Evolutionary conservation across 2,888 invertebrate species (phyloP), one percentile per base, ranked within the genome.

Genomic region (Zonitis immaculata): DNA sequence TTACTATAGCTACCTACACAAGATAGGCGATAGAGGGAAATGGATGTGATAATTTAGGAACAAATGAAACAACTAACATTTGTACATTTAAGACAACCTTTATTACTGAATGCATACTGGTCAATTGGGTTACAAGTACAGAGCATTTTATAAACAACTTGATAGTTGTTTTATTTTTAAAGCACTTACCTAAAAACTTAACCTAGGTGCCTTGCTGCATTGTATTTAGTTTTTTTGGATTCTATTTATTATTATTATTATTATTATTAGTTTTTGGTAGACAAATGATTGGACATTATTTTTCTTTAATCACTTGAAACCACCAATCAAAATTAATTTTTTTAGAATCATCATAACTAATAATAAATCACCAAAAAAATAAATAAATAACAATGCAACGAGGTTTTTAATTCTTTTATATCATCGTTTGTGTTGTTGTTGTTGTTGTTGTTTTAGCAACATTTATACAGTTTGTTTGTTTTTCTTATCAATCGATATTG

Each of bases 91-190:
- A 76, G 78, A 78, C 78, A 78, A 78, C 78, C 78, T 79, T 79
- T 79, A 79, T 79, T 75, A 76, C 75, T 79, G 77, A 78, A 78
- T 78, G 78, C 77, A 77, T 78, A 78, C 78, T 79, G 78, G 79
- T 78, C 78, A 77, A 74, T 74, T 75, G 73, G 76, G 77, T 77
- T 76, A 77, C 75, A 76, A 75, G 74, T 76, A 76, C 75, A 76
- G 75, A 76, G 73, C 72, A 70, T 71, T 35, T 35, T 25, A n/a
- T 22, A 27, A 75, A 76, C 75, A 76, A 75, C 75, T 71, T 71
- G 69, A 68, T 67, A 69, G 76, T 76, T 73, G 73, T 73, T 39
- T 8, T 35, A 14, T 16, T 8, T 73, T 69, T 73, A 76, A 77
- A 77, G 77, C 77, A 76, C 75, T 76, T 76, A 75, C 72, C 74